phyloP scores from a whole-genome alignment of 2,888 invertebrate genomes.

The Caenorhabditis japonica region DNA sequence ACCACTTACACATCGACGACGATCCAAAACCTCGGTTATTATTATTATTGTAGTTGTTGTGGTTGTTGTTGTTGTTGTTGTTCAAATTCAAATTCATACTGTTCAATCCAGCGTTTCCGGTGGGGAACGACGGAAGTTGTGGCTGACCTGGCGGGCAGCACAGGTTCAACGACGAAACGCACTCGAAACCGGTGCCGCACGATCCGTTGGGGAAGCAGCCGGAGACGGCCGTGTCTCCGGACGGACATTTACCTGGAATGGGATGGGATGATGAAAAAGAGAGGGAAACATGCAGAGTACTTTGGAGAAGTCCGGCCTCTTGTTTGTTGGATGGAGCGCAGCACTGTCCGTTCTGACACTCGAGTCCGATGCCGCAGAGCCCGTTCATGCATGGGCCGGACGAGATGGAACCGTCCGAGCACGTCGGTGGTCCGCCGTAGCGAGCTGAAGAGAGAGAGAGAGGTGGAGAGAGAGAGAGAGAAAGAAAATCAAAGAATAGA shows the following conservation, averaged over 20 bases:
- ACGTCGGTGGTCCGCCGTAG: slow-evolving; percentile 45
- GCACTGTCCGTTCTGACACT: slow-evolving; percentile 67
- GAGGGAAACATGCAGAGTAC: slow-evolving; percentile 21
- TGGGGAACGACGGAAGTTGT: slow-evolving; percentile 30
- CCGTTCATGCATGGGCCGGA: slow-evolving; percentile 75
- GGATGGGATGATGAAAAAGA: background rate
- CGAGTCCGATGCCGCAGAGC: slow-evolving; percentile 69
- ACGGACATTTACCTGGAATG: slow-evolving; percentile 65
- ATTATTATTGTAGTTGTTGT: no score
- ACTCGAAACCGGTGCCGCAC: slow-evolving; percentile 65
- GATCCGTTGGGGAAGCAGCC: slow-evolving; percentile 68
- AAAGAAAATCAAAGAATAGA: no score
- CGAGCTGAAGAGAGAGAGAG: slow-evolving; percentile 42
- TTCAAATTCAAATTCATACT: slow-evolving; percentile 32
- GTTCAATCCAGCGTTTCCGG: slow-evolving; percentile 12
- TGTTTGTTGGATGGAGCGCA: slow-evolving; percentile 49
- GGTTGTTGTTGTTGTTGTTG: slow-evolving; percentile 1
- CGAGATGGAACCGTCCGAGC: slow-evolving; percentile 63
- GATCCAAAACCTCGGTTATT: slow-evolving; percentile 37
- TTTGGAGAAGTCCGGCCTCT: slow-evolving; percentile 23
- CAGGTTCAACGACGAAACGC: slow-evolving; percentile 59
- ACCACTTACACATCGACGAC: slow-evolving; percentile 45
- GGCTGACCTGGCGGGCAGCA: slow-evolving; percentile 63
- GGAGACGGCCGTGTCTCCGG: slow-evolving; percentile 64
- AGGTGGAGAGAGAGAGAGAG: background rate